Evolutionary conservation across 2,113 vertebrate species (phyloP).

Genomic region (Amphiprion ocellaris): DNA sequence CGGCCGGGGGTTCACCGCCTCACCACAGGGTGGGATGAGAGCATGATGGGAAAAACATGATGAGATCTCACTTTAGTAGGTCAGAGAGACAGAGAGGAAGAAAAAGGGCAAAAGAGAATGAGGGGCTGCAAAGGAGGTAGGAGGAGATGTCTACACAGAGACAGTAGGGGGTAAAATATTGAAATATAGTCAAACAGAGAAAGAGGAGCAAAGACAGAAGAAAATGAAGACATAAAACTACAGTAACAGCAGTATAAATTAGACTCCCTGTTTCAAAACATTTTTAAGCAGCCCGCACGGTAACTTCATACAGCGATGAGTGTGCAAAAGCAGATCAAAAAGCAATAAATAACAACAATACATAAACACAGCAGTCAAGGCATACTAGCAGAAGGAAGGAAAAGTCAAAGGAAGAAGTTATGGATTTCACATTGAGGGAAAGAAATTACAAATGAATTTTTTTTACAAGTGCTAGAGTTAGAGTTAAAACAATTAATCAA

Average conservation of each 20-base stretch:
- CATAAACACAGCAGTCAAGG: not conserved
- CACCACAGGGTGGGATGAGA: constrained; percentile 75
- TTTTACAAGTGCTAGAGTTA: too few species aligned
- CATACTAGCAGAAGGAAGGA: not conserved
- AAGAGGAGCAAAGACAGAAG: constrained; percentile 30
- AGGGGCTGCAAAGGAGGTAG: constrained; percentile 40
- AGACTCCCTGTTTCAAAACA: constrained; percentile 25
- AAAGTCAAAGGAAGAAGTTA: not conserved
- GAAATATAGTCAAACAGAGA: constrained; percentile 42
- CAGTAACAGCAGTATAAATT: constrained; percentile 44
- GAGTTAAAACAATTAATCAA: too few species aligned
- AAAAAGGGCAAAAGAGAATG: constrained; percentile 50
- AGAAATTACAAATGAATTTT: too few species aligned
- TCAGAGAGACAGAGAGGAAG: constrained; percentile 41
- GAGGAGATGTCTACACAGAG: constrained; percentile 11
- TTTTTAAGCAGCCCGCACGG: not conserved
- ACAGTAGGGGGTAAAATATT: constrained; percentile 52
- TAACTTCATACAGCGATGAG: constrained; percentile 7
- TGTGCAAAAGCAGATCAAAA: constrained; percentile 7
- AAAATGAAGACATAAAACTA: constrained; percentile 56
- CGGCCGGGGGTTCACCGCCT: constrained; percentile 77
- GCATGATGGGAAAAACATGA: constrained; percentile 82
- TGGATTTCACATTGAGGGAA: too few species aligned
- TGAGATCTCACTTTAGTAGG: constrained; percentile 66
- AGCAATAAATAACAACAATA: not conserved